Base-by-base conservation (phyloP, 2,888 invertebrate genomes). In the Operophtera brumata region DNA sequence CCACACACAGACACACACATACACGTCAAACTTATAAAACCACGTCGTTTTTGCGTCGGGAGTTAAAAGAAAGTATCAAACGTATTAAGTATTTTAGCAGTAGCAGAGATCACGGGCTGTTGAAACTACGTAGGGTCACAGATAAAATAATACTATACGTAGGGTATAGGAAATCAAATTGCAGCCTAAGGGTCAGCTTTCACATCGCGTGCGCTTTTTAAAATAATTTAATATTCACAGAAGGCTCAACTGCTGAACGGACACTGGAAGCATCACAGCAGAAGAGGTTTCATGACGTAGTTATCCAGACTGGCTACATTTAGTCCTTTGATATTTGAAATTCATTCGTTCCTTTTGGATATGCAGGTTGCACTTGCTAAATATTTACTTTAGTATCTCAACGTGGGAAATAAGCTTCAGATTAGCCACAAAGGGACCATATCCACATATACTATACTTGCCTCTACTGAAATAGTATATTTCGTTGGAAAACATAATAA, bases 221-320 rank as follows among this genome's bases (percentile, higher is more conserved):
- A 89, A 86, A 83, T 77, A 82, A 85, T 88, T 86, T 89, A 87
- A 85, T 88, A 89, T 89, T 87, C 88, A 89, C 86, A 85, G 85
- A 86, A 80, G 78, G 83, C 81, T 82, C 77, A 80, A 75, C 76
- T 74, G 78, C 67, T 71, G 73, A 76, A 73, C 73, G 74, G 70
- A 67, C 72, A 67, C 68, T 67, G 75, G 73, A 71, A 75, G 73
- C 75, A 78, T 79, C 80, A 78, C 77, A 75, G 79, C 79, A 9
- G 1, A 2, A 9, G 8, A 7, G 71, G 78, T 84, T 81, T 80
- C 82, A 81, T 82, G 79, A 76, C 78, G 75, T 82, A 84, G 86
- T 86, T 82, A 82, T 77, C 74, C 73, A 66, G 66, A 75, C 72
- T 80, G 69, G 73, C 75, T 75, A 78, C 78, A 77, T 65, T 68